Base-by-base conservation (phyloP, 2,888 invertebrate genomes). In the Leptopterna dolabrata region DNA sequence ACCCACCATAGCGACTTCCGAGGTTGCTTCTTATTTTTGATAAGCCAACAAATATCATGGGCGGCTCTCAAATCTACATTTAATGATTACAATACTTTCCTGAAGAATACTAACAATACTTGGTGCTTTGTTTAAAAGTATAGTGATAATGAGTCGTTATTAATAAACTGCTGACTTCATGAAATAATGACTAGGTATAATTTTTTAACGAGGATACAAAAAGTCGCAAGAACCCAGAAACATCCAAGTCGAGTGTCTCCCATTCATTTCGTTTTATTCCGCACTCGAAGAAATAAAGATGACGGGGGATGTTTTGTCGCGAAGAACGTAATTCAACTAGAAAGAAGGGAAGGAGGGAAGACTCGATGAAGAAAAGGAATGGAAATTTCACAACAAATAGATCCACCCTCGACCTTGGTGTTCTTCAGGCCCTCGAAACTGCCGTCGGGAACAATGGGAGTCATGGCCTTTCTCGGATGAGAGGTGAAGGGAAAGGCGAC, bases 381-480 rank as follows among this genome's bases (percentile, higher is more conserved):
- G 51, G 81, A 55, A 55, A 47, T 55, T 81, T 81, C 81, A 7
- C 55, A 81, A 81, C 81, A 81, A 81, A 55, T 55, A 81, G 81
- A 81, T 55, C 45, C 47, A 30, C 47, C 78, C 47, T 43, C 73
- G 24, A 63, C 63, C 63, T 63, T 63, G 24, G 24, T 63, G 63
- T 63, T 63, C 73, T 76, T 76, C 41, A 36, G 73, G 16, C 19
- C 73, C 36, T 3, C 19, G n/a, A 30, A 30, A 51, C 30, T 30
- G 19, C 30, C 29, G 51, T 24, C 30, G 30, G 51, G 51, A 81
- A 81, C 81, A 81, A 81, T 81, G 27, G 78, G 43, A 81, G 81
- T 81, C 81, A 81, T 47, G 51, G 51, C 55, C 30, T 81, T 45
- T 81, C 55, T 81, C 55, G 47, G 81, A 81, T 55, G 55, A 29